Conservation (phyloP, 2,888 invertebrate species). For the Aspidapion aeneum region DNA sequence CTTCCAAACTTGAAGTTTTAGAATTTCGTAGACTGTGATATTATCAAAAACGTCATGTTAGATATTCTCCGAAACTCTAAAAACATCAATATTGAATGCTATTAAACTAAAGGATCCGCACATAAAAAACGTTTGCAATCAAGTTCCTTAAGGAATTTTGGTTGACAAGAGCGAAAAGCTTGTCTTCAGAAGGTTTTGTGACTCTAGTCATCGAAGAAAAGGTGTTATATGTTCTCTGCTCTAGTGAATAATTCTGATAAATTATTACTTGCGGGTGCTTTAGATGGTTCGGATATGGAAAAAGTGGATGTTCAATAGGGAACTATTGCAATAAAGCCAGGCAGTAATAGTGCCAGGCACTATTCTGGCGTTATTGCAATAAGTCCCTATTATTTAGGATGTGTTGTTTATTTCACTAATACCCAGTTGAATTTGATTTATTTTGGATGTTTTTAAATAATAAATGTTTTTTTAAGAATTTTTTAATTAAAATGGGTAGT, state of each 20-base stretch:
- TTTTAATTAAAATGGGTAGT: too few relatives aligned
- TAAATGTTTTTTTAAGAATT: too few relatives aligned
- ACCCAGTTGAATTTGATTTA: constrained; percentile 19
- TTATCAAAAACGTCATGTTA: constrained; percentile 10
- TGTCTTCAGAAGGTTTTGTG: constrained; percentile 20
- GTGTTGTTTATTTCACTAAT: constrained; percentile 21
- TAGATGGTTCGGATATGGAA: constrained; percentile 23
- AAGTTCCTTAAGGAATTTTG: constrained; percentile 19
- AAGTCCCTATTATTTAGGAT: constrained; percentile 22
- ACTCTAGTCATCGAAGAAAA: too few relatives aligned
- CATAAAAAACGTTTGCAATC: constrained; percentile 9
- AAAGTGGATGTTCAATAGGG: constrained; percentile 23
- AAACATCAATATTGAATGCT: constrained; percentile 18
- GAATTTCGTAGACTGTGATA: constrained; percentile 19
- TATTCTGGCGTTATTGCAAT: too few relatives aligned
- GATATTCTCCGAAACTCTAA: constrained; percentile 12
- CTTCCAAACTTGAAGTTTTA: constrained; percentile 16
- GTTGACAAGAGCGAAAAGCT: constrained; percentile 18
- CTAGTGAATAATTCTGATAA: constrained; percentile 23
- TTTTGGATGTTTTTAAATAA: constrained; percentile 23
- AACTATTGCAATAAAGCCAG: too few relatives aligned
- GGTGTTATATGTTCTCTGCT: too few relatives aligned
- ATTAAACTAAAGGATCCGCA: constrained; percentile 16
- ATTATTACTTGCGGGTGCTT: constrained; percentile 17
- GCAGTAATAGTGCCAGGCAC: too few relatives aligned